Conservation (phyloP, 2,113 vertebrate genomes). For the Dicaeum eximium region DNA sequence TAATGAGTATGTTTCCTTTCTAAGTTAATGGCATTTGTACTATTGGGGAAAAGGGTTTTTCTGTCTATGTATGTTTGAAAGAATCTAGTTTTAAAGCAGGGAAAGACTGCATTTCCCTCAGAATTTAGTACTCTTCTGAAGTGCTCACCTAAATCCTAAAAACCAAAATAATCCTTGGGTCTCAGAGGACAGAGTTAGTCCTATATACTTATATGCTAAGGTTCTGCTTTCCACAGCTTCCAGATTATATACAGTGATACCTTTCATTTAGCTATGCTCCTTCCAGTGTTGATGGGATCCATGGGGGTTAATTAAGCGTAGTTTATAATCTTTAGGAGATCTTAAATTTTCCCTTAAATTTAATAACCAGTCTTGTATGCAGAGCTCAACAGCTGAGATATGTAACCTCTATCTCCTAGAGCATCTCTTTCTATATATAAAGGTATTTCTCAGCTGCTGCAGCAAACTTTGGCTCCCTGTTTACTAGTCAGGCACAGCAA, state of each 20-base stretch:
- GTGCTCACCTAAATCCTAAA: neutral
- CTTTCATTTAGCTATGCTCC: neutral
- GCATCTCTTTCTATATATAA: neutral
- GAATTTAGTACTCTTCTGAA: slow-evolving; percentile 5
- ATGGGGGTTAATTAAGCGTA: slow-evolving; percentile 9
- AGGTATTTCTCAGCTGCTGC: neutral
- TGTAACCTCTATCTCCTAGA: neutral
- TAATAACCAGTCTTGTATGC: neutral
- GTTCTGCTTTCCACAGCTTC: neutral
- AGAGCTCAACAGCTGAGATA: neutral
- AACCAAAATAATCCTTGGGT: slow-evolving; percentile 10
- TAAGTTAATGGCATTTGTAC: neutral
- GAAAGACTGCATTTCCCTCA: neutral
- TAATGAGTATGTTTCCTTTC: neutral
- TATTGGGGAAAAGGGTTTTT: neutral
- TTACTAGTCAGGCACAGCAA: neutral
- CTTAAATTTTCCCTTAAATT: slow-evolving; percentile 27
- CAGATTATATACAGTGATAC: neutral
- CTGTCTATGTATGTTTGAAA: neutral
- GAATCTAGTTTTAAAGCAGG: neutral
- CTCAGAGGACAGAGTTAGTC: slow-evolving; percentile 5
- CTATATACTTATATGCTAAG: neutral
- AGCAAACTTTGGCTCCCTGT: neutral
- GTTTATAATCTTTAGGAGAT: slow-evolving; percentile 35
- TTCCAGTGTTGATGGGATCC: neutral